Evolutionary conservation across 2,888 invertebrate species (phyloP).

Genomic region (Myopa tessellatipennis): DNA sequence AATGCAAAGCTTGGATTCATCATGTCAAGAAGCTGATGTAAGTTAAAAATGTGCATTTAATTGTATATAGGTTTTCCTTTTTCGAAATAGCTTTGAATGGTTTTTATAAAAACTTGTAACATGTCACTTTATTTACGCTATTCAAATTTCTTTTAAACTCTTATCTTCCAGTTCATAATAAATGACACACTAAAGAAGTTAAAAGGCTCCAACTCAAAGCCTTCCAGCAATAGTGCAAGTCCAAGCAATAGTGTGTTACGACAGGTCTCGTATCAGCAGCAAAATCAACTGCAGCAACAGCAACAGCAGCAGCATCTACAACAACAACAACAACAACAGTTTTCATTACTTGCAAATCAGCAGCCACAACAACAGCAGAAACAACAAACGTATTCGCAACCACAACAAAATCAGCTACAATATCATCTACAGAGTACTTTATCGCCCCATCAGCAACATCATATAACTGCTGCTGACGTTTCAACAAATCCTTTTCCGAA

Average conservation of each 20-base stretch:
- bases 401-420: constrained; percentile 47
- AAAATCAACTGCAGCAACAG: constrained; percentile 50
- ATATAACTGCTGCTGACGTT: constrained; percentile 47
- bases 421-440: constrained; percentile 48
- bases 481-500: constrained; percentile 53
- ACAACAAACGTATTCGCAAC: constrained; percentile 41
- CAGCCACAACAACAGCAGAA: constrained; percentile 41
- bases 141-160: constrained; percentile 1
- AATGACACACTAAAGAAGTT: constrained; percentile 67
- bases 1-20: constrained; percentile 77
- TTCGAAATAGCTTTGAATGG: no score
- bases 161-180: constrained; percentile 63
- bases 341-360: neutral
- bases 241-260: constrained; percentile 52
- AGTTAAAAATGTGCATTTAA: constrained; percentile 56
- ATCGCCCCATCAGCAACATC: constrained; percentile 45
- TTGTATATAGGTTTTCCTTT: neutral
- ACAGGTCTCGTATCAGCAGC: constrained; percentile 49
- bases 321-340: constrained; percentile 39
- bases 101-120: constrained; percentile 10
- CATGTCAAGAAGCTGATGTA: constrained; percentile 76
- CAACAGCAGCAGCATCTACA: constrained; percentile 48
- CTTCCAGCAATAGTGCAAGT: constrained; percentile 49
- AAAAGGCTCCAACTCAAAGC: constrained; percentile 59
- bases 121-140: neutral